phyloP scores from a whole-genome alignment of 2,888 invertebrate genomes.

The Saturnia japonica region DNA sequence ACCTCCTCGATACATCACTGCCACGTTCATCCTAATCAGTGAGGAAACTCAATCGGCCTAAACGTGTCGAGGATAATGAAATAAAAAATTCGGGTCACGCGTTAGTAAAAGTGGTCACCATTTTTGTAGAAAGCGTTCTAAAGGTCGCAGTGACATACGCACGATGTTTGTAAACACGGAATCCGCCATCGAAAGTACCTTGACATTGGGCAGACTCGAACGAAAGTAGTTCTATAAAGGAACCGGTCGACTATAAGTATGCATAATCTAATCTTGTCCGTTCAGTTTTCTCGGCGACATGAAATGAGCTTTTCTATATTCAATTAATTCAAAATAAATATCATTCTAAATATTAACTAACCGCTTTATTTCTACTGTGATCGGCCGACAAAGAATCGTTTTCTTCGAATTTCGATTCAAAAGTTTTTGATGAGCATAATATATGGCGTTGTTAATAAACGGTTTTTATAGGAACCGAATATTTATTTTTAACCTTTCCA shows the following conservation, averaged over 20 bases:
- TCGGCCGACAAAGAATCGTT: not conserved
- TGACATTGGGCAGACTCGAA: constrained; percentile 28
- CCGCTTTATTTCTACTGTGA: not conserved
- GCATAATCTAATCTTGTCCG: not conserved
- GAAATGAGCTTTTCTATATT: constrained; percentile 24
- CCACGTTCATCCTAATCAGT: constrained; percentile 1
- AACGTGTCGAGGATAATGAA: constrained; percentile 39
- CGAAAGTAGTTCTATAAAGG: constrained; percentile 22
- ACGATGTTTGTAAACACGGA: constrained; percentile 19
- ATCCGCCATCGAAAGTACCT: constrained; percentile 18
- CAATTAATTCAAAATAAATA: not conserved
- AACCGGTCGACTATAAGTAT: constrained; percentile 2
- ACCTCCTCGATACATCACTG: constrained; percentile 17
- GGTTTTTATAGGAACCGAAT: too few relatives aligned
- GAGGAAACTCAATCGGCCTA: constrained; percentile 29
- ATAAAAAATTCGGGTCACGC: constrained; percentile 27
- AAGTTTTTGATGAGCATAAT: not conserved
- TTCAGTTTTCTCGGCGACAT: constrained; percentile 13
- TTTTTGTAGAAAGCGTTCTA: constrained; percentile 48
- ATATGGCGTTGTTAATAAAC: too few relatives aligned
- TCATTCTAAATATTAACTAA: not conserved
- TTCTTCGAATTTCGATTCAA: not conserved
- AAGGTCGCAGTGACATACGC: constrained; percentile 31
- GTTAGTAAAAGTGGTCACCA: constrained; percentile 37
- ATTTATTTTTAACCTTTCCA: too few relatives aligned